Evolutionary conservation across 2,888 invertebrate genomes (phyloP).

Genomic region (Sisyra nigra): DNA sequence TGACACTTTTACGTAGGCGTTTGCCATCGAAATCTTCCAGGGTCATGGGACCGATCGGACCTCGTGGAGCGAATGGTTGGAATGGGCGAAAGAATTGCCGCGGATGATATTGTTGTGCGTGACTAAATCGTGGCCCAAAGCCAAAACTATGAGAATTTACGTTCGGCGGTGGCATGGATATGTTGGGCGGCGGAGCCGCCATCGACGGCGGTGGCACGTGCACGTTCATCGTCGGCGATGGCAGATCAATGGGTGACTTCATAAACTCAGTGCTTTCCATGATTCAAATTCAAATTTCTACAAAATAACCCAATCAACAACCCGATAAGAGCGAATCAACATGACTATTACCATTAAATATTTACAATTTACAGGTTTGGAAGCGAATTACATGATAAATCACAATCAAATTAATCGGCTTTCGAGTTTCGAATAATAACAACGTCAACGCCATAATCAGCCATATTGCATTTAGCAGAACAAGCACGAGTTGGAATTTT

Average conservation of each 20-base stretch:
- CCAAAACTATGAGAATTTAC: conserved; percentile 7
- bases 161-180: conserved; percentile 18
- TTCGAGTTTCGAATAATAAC: no score
- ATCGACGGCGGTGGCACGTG: conserved; percentile 24
- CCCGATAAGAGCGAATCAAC: background rate
- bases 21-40: conserved; percentile 92
- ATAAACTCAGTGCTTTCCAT: conserved; percentile 11
- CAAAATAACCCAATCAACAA: background rate
- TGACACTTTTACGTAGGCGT: conserved; percentile 85
- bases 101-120: conserved; percentile 11
- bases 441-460: no score
- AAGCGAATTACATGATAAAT: no score
- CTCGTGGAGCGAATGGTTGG: conserved; percentile 26
- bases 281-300: background rate
- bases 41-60: conserved; percentile 42
- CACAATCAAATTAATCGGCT: no score
- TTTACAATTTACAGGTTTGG: no score
- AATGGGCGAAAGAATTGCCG: conserved; percentile 26
- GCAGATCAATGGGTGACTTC: conserved; percentile 15
- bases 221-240: conserved; percentile 28
- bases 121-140: conserved; percentile 4
- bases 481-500: no score
- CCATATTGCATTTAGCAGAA: no score
- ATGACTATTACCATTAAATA: background rate
- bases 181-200: conserved; percentile 15